These are phyloP conservation scores for Tethya wilhelma DNA, from an alignment of 37 sponge, comb jelly and placozoan genomes.

Conservation along the genomic window DNA sequence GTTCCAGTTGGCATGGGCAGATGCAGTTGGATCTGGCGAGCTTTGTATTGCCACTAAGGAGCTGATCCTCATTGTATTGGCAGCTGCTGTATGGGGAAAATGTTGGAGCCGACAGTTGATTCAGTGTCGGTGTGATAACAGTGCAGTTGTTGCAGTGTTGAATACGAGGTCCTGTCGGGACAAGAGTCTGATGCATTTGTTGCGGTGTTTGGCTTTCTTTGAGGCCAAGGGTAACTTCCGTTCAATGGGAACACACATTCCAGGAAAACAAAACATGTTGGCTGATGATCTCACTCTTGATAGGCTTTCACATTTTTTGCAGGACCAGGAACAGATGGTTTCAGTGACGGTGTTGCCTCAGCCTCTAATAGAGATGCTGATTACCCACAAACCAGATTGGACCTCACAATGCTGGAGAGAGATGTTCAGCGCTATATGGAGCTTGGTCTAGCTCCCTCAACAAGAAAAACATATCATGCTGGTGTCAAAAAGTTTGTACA, in stretches of 20 bases:
- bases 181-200: slow-evolving; percentile 19
- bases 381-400: too few species aligned
- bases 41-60: slow-evolving; percentile 28
- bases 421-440: too few species aligned
- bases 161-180: slow-evolving; percentile 19
- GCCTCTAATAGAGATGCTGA: too few species aligned
- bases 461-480: too few species aligned
- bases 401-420: too few species aligned
- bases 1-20: slow-evolving; percentile 29
- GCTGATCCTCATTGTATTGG: slow-evolving; percentile 34
- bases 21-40: neutral
- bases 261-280: slow-evolving; percentile 26
- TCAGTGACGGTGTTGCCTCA: too few species aligned
- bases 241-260: slow-evolving; percentile 21
- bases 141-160: slow-evolving; percentile 13
- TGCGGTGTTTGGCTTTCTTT: slow-evolving; percentile 43
- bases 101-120: slow-evolving; percentile 31
- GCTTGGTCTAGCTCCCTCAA: too few species aligned
- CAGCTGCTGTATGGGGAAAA: too few species aligned
- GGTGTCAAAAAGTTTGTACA: too few species aligned
- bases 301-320: too few species aligned
- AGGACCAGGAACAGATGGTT: too few species aligned
- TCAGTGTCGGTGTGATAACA: slow-evolving; percentile 25
- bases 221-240: too few species aligned
- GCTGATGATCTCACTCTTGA: slow-evolving; percentile 56